Conservation (phyloP, 2,888 invertebrate genomes). For the Heterodera filipjevi region DNA sequence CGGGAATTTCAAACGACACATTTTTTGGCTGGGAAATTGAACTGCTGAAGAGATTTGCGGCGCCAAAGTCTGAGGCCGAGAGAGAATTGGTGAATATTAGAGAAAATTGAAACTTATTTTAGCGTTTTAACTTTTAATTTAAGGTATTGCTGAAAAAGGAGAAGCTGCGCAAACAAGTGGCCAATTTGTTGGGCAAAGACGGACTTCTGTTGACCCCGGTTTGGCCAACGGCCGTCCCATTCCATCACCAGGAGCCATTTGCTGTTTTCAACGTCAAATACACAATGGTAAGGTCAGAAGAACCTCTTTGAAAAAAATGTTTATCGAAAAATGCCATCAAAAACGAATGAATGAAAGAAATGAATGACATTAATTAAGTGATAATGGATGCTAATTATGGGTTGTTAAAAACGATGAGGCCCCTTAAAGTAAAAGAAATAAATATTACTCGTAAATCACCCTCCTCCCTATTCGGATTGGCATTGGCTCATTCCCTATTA, state of each 20-base stretch:
- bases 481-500: not conserved
- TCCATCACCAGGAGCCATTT: slow-evolving; percentile 27
- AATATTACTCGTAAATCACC: no score
- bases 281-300: not conserved
- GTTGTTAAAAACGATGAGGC: no score
- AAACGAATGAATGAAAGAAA: not conserved
- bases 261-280: slow-evolving; percentile 11
- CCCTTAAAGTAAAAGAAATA: no score
- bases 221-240: slow-evolving; percentile 27
- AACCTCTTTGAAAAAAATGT: not conserved
- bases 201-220: slow-evolving; percentile 29
- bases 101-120: not conserved
- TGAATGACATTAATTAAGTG: no score
- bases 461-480: not conserved
- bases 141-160: slow-evolving; percentile 66
- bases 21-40: slow-evolving; percentile 3
- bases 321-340: no score
- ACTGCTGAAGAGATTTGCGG: not conserved
- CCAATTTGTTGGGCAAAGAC: slow-evolving; percentile 77
- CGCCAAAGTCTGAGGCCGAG: not conserved
- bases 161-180: slow-evolving; percentile 57
- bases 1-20: not conserved
- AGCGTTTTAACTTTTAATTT: no score
- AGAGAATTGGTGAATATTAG: not conserved
- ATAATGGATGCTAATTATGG: no score